These are phyloP conservation scores for Anas flavirostris DNA, from an alignment of 2,797 vertebrate species.

Conservation along the genomic window DNA sequence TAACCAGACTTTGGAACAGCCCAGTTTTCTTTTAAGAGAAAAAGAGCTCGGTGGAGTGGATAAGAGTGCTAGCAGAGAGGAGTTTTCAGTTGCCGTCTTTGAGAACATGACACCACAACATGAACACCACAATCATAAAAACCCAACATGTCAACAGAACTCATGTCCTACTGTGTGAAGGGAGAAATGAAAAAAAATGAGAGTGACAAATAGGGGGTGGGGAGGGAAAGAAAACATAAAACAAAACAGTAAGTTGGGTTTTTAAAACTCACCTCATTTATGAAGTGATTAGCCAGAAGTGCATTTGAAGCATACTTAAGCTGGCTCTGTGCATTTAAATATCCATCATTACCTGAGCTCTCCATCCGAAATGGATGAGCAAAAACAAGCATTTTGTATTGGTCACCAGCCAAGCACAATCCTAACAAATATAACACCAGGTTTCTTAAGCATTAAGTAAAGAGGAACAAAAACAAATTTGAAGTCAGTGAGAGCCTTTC, in stretches of 20 bases:
- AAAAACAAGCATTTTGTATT: conserved; percentile 1
- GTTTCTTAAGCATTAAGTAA: background rate
- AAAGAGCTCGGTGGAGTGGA: background rate
- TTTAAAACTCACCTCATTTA: conserved; percentile 71
- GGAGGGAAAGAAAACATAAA: conserved; percentile 33
- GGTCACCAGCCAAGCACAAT: background rate
- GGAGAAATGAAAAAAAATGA: background rate
- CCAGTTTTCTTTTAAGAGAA: background rate
- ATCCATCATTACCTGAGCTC: conserved; percentile 49
- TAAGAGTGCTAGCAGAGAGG: conserved; percentile 30
- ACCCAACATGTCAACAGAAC: conserved; percentile 31
- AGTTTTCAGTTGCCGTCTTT: background rate
- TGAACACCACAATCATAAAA: conserved; percentile 49
- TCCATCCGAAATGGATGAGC: conserved; percentile 2
- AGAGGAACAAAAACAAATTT: background rate
- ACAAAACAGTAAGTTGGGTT: background rate
- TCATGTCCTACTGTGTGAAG: background rate
- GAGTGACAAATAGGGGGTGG: background rate
- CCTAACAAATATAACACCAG: background rate
- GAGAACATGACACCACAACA: conserved; percentile 32
- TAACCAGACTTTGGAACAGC: background rate
- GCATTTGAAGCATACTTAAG: conserved; percentile 62
- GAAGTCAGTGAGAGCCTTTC: background rate
- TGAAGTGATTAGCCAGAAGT: conserved; percentile 61
- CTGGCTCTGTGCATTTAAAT: conserved; percentile 62